Conservation (phyloP, 2,888 invertebrate genomes). For the Brachynemurus nebulosus region DNA sequence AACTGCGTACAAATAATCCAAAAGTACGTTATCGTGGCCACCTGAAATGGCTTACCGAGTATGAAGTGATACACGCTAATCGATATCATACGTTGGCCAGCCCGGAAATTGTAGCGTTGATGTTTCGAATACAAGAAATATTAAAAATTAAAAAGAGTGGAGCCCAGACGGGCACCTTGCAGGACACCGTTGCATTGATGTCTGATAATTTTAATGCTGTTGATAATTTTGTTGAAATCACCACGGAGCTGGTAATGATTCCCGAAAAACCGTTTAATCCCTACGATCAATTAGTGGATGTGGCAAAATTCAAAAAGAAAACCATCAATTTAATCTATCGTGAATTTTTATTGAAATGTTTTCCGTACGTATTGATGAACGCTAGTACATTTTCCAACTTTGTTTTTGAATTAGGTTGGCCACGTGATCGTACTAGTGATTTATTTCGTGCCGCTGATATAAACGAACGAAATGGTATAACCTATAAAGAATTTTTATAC, state of each 20-base stretch:
- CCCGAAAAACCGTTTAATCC: slow-evolving; percentile 18
- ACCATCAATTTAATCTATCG: slow-evolving; percentile 15
- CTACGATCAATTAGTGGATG: slow-evolving; percentile 24
- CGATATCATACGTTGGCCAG: slow-evolving; percentile 21
- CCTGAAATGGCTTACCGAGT: slow-evolving; percentile 24
- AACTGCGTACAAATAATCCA: slow-evolving; percentile 24
- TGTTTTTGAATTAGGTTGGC: slow-evolving; percentile 42
- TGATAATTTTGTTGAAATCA: slow-evolving; percentile 21
- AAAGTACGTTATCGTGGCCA: slow-evolving; percentile 25
- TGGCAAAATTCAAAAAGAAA: slow-evolving; percentile 23
- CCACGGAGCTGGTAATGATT: slow-evolving; percentile 21
- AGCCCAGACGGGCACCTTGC: too few relatives aligned
- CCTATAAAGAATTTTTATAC: slow-evolving; percentile 41
- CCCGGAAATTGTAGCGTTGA: slow-evolving; percentile 26
- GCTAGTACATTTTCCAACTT: slow-evolving; percentile 37
- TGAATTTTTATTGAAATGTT: slow-evolving; percentile 28
- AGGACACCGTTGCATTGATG: background rate
- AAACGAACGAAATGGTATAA: slow-evolving; percentile 35
- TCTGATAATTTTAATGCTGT: slow-evolving; percentile 1
- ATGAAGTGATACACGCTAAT: slow-evolving; percentile 22
- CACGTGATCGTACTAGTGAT: slow-evolving; percentile 29
- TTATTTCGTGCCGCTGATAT: slow-evolving; percentile 45
- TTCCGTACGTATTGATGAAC: slow-evolving; percentile 44
- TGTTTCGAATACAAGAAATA: slow-evolving; percentile 14
- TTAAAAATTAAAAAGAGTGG: background rate